phyloP scores from a whole-genome alignment of 2,888 invertebrate species.

The Acleris sparsana region DNA sequence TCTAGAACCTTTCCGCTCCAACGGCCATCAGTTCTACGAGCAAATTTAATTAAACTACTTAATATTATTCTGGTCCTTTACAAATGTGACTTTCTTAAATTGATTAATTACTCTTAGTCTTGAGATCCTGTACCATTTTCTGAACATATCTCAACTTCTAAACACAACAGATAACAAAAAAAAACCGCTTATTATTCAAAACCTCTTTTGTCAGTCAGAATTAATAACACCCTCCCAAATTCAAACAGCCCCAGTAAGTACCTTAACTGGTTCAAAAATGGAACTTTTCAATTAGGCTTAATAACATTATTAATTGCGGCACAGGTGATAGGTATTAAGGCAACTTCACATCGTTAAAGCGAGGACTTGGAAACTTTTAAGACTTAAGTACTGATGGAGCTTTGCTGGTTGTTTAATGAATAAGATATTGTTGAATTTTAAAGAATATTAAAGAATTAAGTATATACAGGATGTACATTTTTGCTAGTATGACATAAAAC shows the following conservation, averaged over 20 bases:
- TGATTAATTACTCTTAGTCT: too few relatives aligned
- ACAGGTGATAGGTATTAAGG: conserved; percentile 36
- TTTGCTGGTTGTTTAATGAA: conserved; percentile 25
- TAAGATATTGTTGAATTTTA: neutral
- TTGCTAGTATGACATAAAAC: neutral
- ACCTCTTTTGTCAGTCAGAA: neutral
- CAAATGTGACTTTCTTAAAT: too few relatives aligned
- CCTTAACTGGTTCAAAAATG: conserved; percentile 26
- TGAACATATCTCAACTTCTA: too few relatives aligned
- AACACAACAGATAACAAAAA: neutral
- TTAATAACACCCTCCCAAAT: conserved; percentile 16
- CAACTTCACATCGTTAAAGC: conserved; percentile 30
- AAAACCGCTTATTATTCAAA: neutral
- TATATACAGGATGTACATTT: neutral
- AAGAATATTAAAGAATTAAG: neutral
- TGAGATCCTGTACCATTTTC: too few relatives aligned
- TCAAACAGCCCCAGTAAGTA: conserved; percentile 24
- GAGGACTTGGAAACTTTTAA: conserved; percentile 31
- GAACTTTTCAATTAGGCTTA: conserved; percentile 36
- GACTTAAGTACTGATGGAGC: conserved; percentile 30
- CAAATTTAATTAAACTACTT: too few relatives aligned
- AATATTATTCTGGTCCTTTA: too few relatives aligned
- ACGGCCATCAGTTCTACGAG: too few relatives aligned
- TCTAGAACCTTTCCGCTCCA: too few relatives aligned
- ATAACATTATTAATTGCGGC: conserved; percentile 34